Evolutionary conservation across 1,140 invertebrate genomes (phyloP), one percentile per base, ranked within the genome.

Genomic region (Aphis craccivora): DNA sequence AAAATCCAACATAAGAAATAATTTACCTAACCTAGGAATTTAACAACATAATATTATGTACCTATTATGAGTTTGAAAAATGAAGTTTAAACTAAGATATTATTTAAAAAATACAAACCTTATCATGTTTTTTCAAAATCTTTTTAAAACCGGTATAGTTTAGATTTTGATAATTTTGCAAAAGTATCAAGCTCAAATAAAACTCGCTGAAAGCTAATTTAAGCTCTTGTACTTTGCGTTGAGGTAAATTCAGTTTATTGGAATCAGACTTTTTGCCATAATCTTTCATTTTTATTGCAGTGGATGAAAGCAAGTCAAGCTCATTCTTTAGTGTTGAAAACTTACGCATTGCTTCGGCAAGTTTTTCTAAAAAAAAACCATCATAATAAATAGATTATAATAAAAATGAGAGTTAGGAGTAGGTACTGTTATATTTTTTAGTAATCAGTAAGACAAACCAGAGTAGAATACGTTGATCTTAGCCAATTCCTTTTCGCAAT

Each of bases 121-220:
- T 99, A 95, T 99, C 98, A 95, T 99, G 98, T 95, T 99, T 99
- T 95, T 99, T 99, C 30, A 99, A 95, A 94, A 99, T 99, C 95
- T 99, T 99, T 89, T 98, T 96, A 95, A 99, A 99, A 0, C 98
- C 98, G 23, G 98, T 98, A 94, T 98, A 98, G 95, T 99, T 99
- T 3, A 99, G 95, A 94, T 98, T 98, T 95, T 97, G 97, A 94
- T 97, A 97, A 94, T 97, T 97, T 94, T 97, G 97, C 11, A 96
- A 95, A 20, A 99, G 95, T 94, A 99, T 98, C 18, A 99, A 95
- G 94, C 97, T 98, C 7, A 99, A 96, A 95, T 99, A 99, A 95
- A 98, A 99, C 95, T 99, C 98, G 94, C 97, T 98, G 95, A 98
- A 99, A 53, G 98, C 98, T 93, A 99, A 95, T 95, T 98, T 98